Evolutionary conservation across 2,113 vertebrate genomes (phyloP), one percentile per base, ranked within the genome.

Genomic region (Struthidea cinerea): DNA sequence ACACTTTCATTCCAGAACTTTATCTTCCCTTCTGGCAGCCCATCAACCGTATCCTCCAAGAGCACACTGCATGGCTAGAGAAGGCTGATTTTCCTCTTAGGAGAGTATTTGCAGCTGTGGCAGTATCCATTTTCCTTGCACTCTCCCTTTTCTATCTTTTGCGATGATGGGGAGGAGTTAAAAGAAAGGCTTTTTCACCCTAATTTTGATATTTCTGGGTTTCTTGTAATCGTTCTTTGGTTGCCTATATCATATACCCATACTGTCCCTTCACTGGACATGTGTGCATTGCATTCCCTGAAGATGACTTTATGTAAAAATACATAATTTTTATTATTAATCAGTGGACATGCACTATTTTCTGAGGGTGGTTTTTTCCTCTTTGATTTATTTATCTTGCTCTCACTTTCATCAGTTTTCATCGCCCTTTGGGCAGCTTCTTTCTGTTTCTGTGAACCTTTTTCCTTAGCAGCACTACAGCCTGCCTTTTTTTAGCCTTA

Each of bases 11-110:
- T 92, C 71, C 49, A 87, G 70, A 93, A 89, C 56, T 92, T 90
- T 70, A 88, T 89, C 77, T 96, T 87, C 27, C 35, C 22, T 95
- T 91, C 79, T 96, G 81, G 83, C 77, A 93, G 44, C 56, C 42
- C 71, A 77, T 71, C 65, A 89, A 46, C 44, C 2, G 0, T 71
- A 90, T 56, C 57, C 49, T 95, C 74, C 84, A 91, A 80, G 17
- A 87, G 37, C 3, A 41, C 21, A 67, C 37, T 60, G 53, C 44
- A 81, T 3, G 3, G 41, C 52, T 84, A 65, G 7, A 84, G 56
- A 68, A 93, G 42, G 59, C 13, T 70, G 42, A 75, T 84, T 83
- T 87, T 80, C 19, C 44, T 93, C 68, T 68, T 71, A 86, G 33
- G n/a, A 85, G 60, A 81, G 19, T 63, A 20, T 28, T 70, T 83